Base-by-base conservation (phyloP, 2,113 vertebrate genomes). In the Nothoprocta perdicaria region DNA sequence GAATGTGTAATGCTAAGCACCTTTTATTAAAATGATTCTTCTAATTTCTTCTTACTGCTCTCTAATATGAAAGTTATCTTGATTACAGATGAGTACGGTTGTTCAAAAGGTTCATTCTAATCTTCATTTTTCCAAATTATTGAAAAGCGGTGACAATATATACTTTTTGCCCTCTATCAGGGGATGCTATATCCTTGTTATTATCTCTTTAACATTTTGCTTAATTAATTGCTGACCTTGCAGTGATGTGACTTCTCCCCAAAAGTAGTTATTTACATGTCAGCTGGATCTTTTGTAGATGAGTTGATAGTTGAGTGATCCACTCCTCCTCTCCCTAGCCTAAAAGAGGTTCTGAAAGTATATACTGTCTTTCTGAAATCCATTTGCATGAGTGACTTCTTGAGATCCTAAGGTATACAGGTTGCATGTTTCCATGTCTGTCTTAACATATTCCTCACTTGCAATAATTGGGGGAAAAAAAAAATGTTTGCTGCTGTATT, bases 41-140 rank as follows among this genome's bases (percentile, higher is more conserved):
- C 94, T 74, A 88, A 97, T 95, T 95, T 96, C 94, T 96, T 97
- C 96, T 98, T 95, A 91, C 95, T 97, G 97, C 98, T 97, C 67
- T 97, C 97, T 98, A 97, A 97, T 90, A 95, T 96, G 97, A 98
- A 98, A 98, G 98, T 98, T 98, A 98, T 98, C 97, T 98, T 98
- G 97, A 97, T 98, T 97, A 98, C 98, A 97, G 98, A 98, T 98
- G 98, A 98, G 96, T 98, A 98, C 95, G 97, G 97, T 96, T 97
- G 96, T 96, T 97, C 97, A 91, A 97, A 98, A 98, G 98, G 97
- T 98, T 96, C 95, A 97, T 97, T 96, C 89, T 95, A 94, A 92
- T 95, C 95, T 58, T 88, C 94, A 88, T 96, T 94, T 94, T 89
- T 87, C 75, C 79, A 48, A 93, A 89, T 12, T 92, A 48, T 75